These are phyloP conservation scores for Neotoma lepida DNA, from an alignment of 2,113 vertebrate species.

Conservation along the genomic window DNA sequence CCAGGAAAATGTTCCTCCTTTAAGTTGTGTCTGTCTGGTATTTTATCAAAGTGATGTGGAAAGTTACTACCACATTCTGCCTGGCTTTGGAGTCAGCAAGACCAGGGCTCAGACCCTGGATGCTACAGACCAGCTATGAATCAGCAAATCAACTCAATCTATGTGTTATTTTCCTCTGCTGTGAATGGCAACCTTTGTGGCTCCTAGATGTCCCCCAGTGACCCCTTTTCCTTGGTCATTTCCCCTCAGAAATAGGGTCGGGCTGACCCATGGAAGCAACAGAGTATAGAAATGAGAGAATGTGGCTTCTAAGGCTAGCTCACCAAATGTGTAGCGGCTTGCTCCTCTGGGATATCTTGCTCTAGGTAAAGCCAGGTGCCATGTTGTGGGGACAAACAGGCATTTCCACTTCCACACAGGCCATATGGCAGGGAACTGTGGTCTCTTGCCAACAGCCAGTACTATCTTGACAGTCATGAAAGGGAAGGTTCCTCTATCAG, in stretches of 20 bases:
- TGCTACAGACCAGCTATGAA: background rate
- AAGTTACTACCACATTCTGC: background rate
- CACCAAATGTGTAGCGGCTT: background rate
- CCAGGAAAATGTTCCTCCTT: background rate
- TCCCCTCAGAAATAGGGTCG: background rate
- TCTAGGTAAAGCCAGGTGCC: background rate
- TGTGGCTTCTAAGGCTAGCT: background rate
- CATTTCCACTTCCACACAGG: background rate
- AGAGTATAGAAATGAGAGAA: background rate
- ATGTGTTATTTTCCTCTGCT: background rate
- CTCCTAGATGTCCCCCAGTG: background rate
- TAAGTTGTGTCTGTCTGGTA: background rate
- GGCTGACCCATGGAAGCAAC: background rate
- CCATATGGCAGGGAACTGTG: background rate
- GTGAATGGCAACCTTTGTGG: background rate
- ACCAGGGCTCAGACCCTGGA: background rate
- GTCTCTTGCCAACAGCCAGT: background rate
- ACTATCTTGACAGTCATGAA: background rate
- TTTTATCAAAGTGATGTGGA: background rate
- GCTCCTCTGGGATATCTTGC: background rate
- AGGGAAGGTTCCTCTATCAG: background rate
- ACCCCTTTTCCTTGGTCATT: background rate
- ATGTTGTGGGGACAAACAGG: background rate
- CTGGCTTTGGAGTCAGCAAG: background rate
- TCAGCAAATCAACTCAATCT: background rate